These are phyloP conservation scores for Saturnia japonica DNA, from an alignment of 2,888 invertebrate genomes.

Conservation along the genomic window DNA sequence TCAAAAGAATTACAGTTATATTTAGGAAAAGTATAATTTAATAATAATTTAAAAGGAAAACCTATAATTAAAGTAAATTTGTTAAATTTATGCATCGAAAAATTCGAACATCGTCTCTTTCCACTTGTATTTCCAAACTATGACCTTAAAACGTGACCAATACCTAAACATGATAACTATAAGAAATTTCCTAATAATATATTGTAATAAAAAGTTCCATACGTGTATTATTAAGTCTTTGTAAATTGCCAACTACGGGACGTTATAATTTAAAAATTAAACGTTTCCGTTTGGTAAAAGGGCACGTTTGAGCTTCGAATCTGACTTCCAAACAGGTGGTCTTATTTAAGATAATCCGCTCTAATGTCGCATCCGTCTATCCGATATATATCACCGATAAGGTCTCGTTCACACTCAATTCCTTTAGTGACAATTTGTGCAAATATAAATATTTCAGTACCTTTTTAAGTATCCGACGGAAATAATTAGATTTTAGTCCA, in stretches of 20 bases:
- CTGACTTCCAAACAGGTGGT: constrained; percentile 72
- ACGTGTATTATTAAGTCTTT: not conserved
- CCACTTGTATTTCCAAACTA: too few species aligned
- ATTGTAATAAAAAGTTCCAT: not conserved
- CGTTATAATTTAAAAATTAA: constrained; percentile 49
- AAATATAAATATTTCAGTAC: not conserved
- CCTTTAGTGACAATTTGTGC: not conserved
- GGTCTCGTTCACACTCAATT: constrained; percentile 23
- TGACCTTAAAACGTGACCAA: too few species aligned
- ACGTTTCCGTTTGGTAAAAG: constrained; percentile 64
- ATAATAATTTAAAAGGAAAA: too few species aligned
- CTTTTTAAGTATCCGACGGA: not conserved
- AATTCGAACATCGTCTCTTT: too few species aligned
- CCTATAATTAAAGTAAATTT: too few species aligned
- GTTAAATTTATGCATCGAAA: too few species aligned
- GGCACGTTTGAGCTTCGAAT: constrained; percentile 50
- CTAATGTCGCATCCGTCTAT: constrained; percentile 64
- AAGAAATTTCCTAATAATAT: not conserved
- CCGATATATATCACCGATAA: constrained; percentile 60
- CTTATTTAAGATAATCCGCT: constrained; percentile 71
- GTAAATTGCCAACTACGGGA: constrained; percentile 25
- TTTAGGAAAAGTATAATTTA: too few species aligned
- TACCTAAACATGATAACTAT: too few species aligned
- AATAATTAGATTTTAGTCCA: not conserved
- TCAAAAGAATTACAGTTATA: too few species aligned